Base-by-base conservation (phyloP, 1,140 invertebrate species). In the Drosophila suzukii region DNA sequence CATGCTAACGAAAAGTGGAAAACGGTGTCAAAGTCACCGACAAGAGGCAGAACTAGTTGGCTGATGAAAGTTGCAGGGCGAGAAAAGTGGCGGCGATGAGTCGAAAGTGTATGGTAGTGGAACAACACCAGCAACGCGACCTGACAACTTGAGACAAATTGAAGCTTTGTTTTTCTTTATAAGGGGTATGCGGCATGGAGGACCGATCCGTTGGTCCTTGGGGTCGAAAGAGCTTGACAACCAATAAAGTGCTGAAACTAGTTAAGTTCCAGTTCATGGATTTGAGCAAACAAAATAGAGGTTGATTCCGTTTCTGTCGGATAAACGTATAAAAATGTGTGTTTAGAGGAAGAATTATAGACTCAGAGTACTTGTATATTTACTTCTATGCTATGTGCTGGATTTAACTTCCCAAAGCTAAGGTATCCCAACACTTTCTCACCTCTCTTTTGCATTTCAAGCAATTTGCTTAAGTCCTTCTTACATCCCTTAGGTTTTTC, bases 21-120 rank as follows among this genome's bases (percentile, higher is more conserved):
- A 89, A 89, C 70, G 84, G 81, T 89, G 84, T 89, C 84, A 89
- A 89, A 89, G 84, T 81, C 84, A 85, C 70, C 73, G 58, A 57
- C 74, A 78, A 61, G n/a, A 60, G 20, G 36, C 20, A 66, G 17
- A 65, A 75, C 59, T 50, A 63, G 55, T 60, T 60, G 59, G 43
- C 44, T 75, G 56, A 72, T 63, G 50, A 72, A 81, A 68, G 59
- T 71, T 62, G 15, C 54, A 38, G 58, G 46, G 54, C 24, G 15
- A 49, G 51, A 57, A 68, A 62, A 56, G 47, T 38, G 32, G 60
- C 68, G 67, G 78, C 66, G 68, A 60, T 62, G 70, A 63, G 71
- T 66, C 61, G 51, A 76, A 56, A 54, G 50, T 62, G 50, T 46
- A 57, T 5, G n/a, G 8, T 27, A 27, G 27, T n/a, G 27, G 47